Base-by-base conservation (phyloP, 2,888 invertebrate species). In the Apantesis nais region DNA sequence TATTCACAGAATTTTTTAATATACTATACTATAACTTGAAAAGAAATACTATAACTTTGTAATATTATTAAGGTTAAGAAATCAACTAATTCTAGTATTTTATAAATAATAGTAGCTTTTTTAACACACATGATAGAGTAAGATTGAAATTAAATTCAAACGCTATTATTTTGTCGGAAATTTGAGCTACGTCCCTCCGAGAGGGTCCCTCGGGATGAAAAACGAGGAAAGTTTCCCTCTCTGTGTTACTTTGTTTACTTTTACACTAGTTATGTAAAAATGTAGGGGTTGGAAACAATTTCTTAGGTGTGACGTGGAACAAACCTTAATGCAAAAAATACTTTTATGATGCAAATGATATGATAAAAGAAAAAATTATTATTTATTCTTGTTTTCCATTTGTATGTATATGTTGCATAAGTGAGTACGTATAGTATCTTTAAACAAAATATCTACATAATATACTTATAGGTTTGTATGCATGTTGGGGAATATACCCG, bases 201-300 rank as follows among this genome's bases (percentile, higher is more conserved):
- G 83, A 83, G 87, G 88, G 88, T 87, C 88, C 86, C 87, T 83
- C 74, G 86, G 89, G 87, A 89, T 92, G 92, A 92, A 92, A 93
- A 93, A 92, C 91, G 93, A 88, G 90, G 82, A 90, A 93, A 93
- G 86, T 93, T 93, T 93, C 91, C 93, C 93, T 92, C 89, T 87
- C 84, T 63, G 68, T 76, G 78, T 84, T 84, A 86, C 85, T 86
- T 86, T 92, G 92, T 93, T 93, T 93, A 93, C 92, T 91, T 90
- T 91, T 89, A 85, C 90, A 93, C 90, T 93, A 93, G 90, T 92
- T 89, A 91, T 88, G 88, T 88, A 90, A 89, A 91, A 89, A 86
- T 83, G 84, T 80, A 58, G 84, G 89, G 88, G 83, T 80, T 80
- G 76, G 77, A 77, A 85, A 86, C 86, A 85, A 88, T 88, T 86